These are phyloP conservation scores for Aurelia aurita DNA, from an alignment of 30 jellyfish, hydroid and myxozoan species.

Conservation along the genomic window DNA sequence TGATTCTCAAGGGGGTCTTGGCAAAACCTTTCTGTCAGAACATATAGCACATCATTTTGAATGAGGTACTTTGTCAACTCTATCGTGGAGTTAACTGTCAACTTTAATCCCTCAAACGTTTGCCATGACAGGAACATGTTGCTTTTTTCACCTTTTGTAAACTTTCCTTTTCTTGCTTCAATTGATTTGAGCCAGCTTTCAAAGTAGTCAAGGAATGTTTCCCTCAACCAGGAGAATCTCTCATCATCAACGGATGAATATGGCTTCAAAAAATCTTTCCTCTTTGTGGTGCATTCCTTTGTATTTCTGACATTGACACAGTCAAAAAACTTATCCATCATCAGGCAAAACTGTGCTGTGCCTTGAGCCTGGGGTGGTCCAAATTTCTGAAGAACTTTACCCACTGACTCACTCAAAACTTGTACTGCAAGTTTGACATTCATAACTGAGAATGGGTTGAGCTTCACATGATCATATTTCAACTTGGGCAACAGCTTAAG, in stretches of 20 bases:
- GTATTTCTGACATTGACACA: slow-evolving; percentile 65
- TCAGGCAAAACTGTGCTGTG: slow-evolving; percentile 55
- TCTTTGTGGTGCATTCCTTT: slow-evolving; percentile 24
- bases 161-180: slow-evolving; percentile 42
- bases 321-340: slow-evolving; percentile 71
- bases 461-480: slow-evolving; percentile 31
- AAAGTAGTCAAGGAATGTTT: slow-evolving; percentile 46
- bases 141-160: slow-evolving; percentile 12
- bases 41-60: slow-evolving; percentile 24
- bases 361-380: slow-evolving; percentile 61
- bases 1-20: slow-evolving; percentile 28
- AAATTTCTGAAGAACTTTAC: slow-evolving; percentile 32
- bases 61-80: slow-evolving; percentile 29
- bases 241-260: slow-evolving; percentile 39
- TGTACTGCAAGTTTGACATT: slow-evolving; percentile 51
- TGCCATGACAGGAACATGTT: slow-evolving; percentile 67
- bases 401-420: slow-evolving; percentile 55
- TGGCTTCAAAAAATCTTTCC: slow-evolving; percentile 69
- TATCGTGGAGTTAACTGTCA: slow-evolving; percentile 34
- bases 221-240: slow-evolving; percentile 54
- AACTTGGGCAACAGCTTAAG: slow-evolving; percentile 39
- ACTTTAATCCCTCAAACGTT: slow-evolving; percentile 66
- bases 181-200: slow-evolving; percentile 45
- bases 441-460: slow-evolving; percentile 54
- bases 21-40: slow-evolving; percentile 27